phyloP scores from a whole-genome alignment of 2,113 vertebrate species.

The human region DNA sequence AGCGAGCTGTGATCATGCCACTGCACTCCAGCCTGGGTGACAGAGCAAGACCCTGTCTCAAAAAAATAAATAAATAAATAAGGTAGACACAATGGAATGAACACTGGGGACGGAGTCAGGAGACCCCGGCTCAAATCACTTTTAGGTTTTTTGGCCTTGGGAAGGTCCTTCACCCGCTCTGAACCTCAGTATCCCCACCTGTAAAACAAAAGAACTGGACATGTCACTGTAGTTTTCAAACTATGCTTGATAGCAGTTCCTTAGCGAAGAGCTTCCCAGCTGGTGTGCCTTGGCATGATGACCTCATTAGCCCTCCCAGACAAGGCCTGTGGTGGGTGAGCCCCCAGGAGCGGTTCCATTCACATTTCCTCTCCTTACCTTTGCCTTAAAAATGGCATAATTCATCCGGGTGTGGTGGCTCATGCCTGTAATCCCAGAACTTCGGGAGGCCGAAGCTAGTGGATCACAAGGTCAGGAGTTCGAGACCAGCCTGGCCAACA shows the following conservation, averaged over 20 bases:
- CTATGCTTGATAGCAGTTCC: not conserved
- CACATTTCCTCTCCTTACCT: not conserved
- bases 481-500: too few species aligned
- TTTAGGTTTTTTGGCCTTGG: not conserved
- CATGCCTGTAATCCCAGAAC: too few species aligned
- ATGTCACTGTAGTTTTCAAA: not conserved
- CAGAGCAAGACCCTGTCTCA: too few species aligned
- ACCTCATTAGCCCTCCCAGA: too few species aligned
- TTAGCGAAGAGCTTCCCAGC: not conserved
- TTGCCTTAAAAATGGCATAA: not conserved
- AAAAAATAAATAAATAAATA: too few species aligned
- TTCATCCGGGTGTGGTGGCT: too few species aligned
- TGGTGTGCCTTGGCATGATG: fast-evolving
- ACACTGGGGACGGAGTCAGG: too few species aligned
- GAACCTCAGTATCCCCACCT: not conserved
- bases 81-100: not conserved
- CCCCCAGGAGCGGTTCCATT: fast-evolving
- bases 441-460: too few species aligned
- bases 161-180: not conserved
- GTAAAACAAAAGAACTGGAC: not conserved
- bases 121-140: not conserved
- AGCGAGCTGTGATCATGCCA: too few species aligned
- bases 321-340: not conserved
- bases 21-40: too few species aligned
- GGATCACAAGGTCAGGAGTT: too few species aligned